phyloP scores from a whole-genome alignment of 2,797 vertebrate species.

The Helostoma temminkii region DNA sequence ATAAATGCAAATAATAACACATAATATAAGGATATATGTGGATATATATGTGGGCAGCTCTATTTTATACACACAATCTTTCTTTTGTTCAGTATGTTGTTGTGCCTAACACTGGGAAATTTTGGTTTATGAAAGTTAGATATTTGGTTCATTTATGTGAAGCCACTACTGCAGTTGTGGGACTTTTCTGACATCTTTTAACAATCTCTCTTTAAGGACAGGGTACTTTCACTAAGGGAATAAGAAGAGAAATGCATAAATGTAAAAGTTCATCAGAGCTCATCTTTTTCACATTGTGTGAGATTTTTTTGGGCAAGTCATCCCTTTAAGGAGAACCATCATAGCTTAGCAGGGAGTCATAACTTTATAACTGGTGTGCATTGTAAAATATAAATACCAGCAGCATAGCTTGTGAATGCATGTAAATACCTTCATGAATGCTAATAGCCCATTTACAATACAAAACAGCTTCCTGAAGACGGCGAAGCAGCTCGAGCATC shows the following conservation, averaged over 20 bases:
- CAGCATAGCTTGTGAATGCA: constrained; percentile 68
- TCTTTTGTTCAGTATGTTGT: too few species aligned
- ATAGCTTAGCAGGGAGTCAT: constrained; percentile 36
- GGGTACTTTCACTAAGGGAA: neutral
- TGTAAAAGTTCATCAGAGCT: constrained; percentile 5
- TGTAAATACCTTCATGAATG: constrained; percentile 86
- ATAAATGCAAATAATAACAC: too few species aligned
- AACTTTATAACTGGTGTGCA: constrained; percentile 51
- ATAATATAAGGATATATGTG: too few species aligned
- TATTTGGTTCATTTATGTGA: neutral
- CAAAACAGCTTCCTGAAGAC: constrained; percentile 57
- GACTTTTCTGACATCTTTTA: neutral
- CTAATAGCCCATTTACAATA: constrained; percentile 78
- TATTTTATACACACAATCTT: too few species aligned
- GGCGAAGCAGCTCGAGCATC: constrained; percentile 62
- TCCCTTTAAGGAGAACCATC: constrained; percentile 34
- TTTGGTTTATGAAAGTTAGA: neutral
- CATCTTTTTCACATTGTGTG: neutral
- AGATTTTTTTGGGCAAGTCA: neutral
- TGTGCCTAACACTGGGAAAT: too few species aligned
- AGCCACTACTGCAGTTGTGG: neutral
- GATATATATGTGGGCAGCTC: too few species aligned
- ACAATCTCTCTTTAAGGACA: neutral
- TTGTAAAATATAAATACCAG: constrained; percentile 58
- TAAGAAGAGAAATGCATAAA: constrained; percentile 1